These are phyloP conservation scores for Brachyistius frenatus DNA, from an alignment of 2,113 vertebrate species.

Conservation along the genomic window DNA sequence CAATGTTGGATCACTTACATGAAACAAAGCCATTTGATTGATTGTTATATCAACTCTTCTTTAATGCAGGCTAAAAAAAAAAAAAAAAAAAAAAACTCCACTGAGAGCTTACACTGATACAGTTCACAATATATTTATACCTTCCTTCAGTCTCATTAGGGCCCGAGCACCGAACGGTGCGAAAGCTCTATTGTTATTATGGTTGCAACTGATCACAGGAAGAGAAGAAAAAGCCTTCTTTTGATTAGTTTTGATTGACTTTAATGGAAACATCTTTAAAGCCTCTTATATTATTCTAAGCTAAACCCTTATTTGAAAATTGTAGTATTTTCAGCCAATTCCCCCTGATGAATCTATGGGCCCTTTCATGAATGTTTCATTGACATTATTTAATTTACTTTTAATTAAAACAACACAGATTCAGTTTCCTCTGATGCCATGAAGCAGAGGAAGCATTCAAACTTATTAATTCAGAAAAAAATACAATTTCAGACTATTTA, in stretches of 20 bases:
- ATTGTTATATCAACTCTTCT: too few species aligned
- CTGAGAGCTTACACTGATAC: not conserved
- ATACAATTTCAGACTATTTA: not conserved
- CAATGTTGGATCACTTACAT: too few species aligned
- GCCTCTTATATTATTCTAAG: not conserved
- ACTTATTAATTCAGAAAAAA: constrained; percentile 29
- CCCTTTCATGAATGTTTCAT: constrained; percentile 32
- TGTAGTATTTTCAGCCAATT: constrained; percentile 1
- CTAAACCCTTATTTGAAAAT: not conserved
- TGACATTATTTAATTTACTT: constrained; percentile 47
- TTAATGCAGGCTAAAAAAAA: not conserved
- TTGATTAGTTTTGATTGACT: constrained; percentile 3
- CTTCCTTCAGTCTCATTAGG: not conserved
- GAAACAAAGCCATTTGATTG: too few species aligned
- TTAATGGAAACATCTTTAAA: not conserved
- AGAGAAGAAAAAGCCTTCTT: not conserved
- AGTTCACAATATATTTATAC: not conserved
- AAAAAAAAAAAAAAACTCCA: not conserved
- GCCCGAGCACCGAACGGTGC: too few species aligned
- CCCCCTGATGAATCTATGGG: not conserved
- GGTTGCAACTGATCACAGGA: not conserved
- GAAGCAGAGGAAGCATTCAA: constrained; percentile 10
- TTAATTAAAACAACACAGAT: constrained; percentile 46
- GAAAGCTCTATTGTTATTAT: not conserved
- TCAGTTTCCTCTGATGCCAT: constrained; percentile 30